Evolutionary conservation across 2,797 vertebrate genomes (phyloP).

Genomic region (Cyclura pinguis): DNA sequence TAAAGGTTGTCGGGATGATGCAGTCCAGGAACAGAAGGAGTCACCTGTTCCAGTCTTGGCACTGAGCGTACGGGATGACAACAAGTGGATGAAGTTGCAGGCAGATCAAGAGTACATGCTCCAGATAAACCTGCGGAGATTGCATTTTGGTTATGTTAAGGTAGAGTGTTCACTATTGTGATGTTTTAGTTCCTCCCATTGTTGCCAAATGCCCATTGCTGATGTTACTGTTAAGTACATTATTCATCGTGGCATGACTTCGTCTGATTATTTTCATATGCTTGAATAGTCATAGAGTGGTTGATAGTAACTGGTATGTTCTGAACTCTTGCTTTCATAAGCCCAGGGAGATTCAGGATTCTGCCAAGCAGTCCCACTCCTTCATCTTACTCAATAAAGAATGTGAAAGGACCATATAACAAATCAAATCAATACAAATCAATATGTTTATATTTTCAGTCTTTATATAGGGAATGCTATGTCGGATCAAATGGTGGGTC

Average conservation of each 20-base stretch:
- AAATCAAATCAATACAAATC: neutral
- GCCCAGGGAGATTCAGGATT: neutral
- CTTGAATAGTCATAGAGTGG: neutral
- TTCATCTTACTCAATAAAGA: neutral
- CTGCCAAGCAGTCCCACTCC: neutral
- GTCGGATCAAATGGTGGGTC: neutral
- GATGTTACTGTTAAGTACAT: neutral
- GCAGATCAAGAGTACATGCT: conserved; percentile 97
- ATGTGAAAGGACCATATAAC: neutral
- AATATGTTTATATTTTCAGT: neutral
- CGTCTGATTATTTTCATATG: neutral
- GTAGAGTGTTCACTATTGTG: conserved; percentile 76
- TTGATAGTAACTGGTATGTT: neutral
- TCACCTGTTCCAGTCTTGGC: conserved; percentile 78
- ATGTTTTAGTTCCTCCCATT: neutral
- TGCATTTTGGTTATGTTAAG: conserved; percentile 86
- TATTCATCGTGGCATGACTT: neutral
- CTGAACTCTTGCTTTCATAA: neutral
- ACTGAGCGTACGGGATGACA: conserved; percentile 80
- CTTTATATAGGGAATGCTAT: conserved; percentile 15
- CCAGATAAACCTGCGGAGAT: conserved; percentile 88
- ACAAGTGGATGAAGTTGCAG: conserved; percentile 89
- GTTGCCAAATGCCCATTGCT: neutral
- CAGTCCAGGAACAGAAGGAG: conserved; percentile 80
- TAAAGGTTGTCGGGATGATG: conserved; percentile 91